Conservation (phyloP, 2,113 vertebrate species). For the Cryptomyrus ogoouensis region DNA sequence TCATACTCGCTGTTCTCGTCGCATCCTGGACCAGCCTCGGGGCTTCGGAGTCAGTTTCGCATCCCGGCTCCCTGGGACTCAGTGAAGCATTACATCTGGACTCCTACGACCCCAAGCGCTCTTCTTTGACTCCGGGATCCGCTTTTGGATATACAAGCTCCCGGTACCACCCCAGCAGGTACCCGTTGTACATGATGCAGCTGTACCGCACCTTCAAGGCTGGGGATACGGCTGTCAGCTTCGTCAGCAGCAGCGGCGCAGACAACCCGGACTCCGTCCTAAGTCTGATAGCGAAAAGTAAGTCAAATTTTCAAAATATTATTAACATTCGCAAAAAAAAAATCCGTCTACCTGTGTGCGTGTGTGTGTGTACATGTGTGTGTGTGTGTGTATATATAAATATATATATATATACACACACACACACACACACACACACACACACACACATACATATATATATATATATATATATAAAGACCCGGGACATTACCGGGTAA, state of each 20-base stretch:
- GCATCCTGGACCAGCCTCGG: slow-evolving; percentile 21
- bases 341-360: no score
- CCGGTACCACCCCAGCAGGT: slow-evolving; percentile 31
- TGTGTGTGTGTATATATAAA: no score
- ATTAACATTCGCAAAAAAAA: background rate
- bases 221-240: slow-evolving; percentile 20
- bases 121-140: background rate
- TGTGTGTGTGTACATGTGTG: no score
- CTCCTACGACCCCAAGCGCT: background rate
- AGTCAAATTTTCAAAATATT: slow-evolving; percentile 31
- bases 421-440: no score
- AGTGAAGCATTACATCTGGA: slow-evolving; percentile 27
- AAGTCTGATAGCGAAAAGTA: slow-evolving; percentile 70
- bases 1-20: slow-evolving; percentile 27
- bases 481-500: no score
- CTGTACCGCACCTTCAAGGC: slow-evolving; percentile 61
- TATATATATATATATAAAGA: no score
- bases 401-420: background rate
- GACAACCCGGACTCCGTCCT: slow-evolving; percentile 57
- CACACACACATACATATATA: no score
- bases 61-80: background rate
- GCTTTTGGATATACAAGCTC: slow-evolving; percentile 32
- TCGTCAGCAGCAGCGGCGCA: slow-evolving; percentile 17
- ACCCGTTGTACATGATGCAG: slow-evolving; percentile 75
- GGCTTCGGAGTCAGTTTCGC: background rate